phyloP scores from a whole-genome alignment of 2,113 vertebrate species.

The Prunella fulvescens region DNA sequence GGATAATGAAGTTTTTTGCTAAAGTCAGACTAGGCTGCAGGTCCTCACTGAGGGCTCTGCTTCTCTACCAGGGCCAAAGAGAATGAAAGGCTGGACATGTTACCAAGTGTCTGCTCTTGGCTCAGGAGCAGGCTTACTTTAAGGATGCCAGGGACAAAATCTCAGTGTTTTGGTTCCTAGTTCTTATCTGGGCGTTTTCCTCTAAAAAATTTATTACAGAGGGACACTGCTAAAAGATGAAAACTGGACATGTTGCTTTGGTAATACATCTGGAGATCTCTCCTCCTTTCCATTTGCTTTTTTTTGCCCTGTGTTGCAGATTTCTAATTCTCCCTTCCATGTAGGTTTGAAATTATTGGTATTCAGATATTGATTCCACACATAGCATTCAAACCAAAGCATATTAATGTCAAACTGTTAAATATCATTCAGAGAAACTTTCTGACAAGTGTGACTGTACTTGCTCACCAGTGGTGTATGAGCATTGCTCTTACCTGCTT shows the following conservation, averaged over 20 bases:
- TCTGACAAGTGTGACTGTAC: constrained; percentile 11
- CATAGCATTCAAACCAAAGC: not conserved
- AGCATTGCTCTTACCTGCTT: not conserved
- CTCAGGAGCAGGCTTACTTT: not conserved
- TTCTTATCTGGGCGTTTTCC: not conserved
- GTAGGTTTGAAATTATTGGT: not conserved
- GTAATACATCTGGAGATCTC: not conserved
- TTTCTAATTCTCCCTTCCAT: not conserved
- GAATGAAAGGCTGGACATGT: not conserved
- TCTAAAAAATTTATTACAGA: not conserved
- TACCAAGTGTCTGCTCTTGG: not conserved
- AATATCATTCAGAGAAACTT: not conserved
- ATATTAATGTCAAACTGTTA: constrained; percentile 27
- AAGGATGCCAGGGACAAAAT: not conserved
- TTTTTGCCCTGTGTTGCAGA: not conserved
- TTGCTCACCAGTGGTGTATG: not conserved
- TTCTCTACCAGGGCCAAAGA: not conserved
- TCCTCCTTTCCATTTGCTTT: not conserved
- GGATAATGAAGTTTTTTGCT: not conserved
- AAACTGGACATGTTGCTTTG: not conserved
- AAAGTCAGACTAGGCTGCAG: not conserved
- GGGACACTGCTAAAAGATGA: not conserved
- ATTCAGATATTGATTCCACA: not conserved
- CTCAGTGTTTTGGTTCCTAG: not conserved
- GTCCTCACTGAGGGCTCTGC: not conserved